phyloP scores from a whole-genome alignment of 2,113 vertebrate species.

The Mesitornis unicolor region DNA sequence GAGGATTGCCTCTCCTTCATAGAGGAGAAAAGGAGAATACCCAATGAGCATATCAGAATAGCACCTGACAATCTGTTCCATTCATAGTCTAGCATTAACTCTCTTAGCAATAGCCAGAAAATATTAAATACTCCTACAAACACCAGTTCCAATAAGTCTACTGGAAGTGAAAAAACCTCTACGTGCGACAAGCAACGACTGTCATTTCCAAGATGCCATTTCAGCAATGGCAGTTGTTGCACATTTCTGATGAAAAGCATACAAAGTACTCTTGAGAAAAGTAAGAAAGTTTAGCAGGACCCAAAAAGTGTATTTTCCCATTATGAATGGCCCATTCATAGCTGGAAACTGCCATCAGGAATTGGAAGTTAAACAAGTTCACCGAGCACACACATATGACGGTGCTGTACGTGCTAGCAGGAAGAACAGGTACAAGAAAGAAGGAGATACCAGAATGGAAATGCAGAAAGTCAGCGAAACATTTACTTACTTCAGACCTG shows the following conservation, averaged over 20 bases:
- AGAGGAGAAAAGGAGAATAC: not conserved
- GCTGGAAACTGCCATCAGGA: not conserved
- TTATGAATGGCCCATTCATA: not conserved
- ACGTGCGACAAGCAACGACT: not conserved
- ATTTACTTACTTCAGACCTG: slow-evolving; percentile 84
- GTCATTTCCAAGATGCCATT: not conserved
- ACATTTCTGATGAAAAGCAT: not conserved
- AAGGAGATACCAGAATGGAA: not conserved
- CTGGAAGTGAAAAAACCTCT: not conserved
- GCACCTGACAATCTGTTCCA: not conserved
- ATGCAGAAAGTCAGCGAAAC: not conserved
- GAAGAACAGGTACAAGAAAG: not conserved
- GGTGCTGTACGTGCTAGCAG: not conserved
- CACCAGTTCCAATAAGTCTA: not conserved
- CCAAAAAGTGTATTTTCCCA: not conserved
- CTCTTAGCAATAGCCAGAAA: not conserved
- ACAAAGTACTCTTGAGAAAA: not conserved
- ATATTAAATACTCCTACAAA: not conserved
- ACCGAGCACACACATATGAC: not conserved
- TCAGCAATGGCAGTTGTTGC: not conserved
- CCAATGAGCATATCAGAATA: not conserved
- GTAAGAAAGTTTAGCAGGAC: not conserved
- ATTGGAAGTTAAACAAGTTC: not conserved
- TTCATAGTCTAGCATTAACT: not conserved
- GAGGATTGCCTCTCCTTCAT: slow-evolving; percentile 85